Evolutionary conservation across 1,140 invertebrate genomes (phyloP).

Genomic region (Teleogryllus occipitalis): DNA sequence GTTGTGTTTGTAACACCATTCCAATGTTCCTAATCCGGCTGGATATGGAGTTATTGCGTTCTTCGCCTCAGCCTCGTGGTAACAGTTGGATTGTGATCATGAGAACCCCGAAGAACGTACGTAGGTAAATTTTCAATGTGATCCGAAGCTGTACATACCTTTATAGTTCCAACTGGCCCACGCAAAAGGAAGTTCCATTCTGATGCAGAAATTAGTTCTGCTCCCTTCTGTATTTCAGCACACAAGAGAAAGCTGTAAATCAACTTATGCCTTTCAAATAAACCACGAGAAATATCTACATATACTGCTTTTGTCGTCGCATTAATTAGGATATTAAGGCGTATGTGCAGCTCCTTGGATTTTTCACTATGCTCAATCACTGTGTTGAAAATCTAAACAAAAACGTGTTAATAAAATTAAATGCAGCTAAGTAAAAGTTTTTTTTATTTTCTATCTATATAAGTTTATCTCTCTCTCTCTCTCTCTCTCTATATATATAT

Average conservation of each 20-base stretch:
- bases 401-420: background rate
- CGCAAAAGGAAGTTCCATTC: slow-evolving; percentile 70
- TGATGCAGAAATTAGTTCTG: slow-evolving; percentile 40
- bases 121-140: too few species aligned
- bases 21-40: too few species aligned
- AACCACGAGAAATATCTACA: slow-evolving; percentile 67
- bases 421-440: too few species aligned
- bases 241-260: slow-evolving; percentile 80
- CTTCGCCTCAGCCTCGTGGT: too few species aligned
- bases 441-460: too few species aligned
- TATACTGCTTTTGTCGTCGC: slow-evolving; percentile 78
- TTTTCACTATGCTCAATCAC: slow-evolving; percentile 64
- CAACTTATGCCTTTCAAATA: slow-evolving; percentile 69
- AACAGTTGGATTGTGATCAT: too few species aligned
- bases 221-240: slow-evolving; percentile 59
- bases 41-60: too few species aligned
- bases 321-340: slow-evolving; percentile 56
- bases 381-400: slow-evolving; percentile 57
- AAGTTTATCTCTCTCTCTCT: too few species aligned
- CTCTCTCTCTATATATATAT: too few species aligned
- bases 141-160: slow-evolving; percentile 25
- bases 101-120: too few species aligned
- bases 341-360: slow-evolving; percentile 47
- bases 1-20: too few species aligned
- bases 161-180: slow-evolving; percentile 41